Percentiles rank a stretch among this genome's conserved stretches.
These are phyloP conservation scores for Amphibalanus amphitrite DNA, from an alignment of 1,140 invertebrate species.

Conservation along the genomic window DNA sequence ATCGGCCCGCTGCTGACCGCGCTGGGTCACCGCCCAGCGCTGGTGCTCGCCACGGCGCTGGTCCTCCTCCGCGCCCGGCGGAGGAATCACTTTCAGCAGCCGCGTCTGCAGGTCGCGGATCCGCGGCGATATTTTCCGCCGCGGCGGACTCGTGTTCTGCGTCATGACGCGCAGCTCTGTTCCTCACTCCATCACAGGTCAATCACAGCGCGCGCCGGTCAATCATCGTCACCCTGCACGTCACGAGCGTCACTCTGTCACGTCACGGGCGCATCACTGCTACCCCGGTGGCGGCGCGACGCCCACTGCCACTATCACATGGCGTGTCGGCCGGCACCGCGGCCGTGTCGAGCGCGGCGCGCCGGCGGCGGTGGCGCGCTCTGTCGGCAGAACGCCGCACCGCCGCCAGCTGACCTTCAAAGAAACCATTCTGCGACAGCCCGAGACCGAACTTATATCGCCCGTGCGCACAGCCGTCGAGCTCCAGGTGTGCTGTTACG, in stretches of 20 bases:
- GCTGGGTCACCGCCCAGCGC: too few relatives aligned
- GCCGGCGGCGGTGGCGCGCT: too few relatives aligned
- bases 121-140: neutral
- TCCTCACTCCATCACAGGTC: neutral
- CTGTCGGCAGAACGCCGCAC: neutral
- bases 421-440: neutral
- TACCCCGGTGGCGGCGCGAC: neutral
- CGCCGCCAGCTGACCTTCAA: neutral
- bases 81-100: neutral
- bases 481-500: too few relatives aligned
- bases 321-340: neutral
- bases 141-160: neutral
- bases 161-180: neutral
- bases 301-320: neutral
- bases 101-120: neutral
- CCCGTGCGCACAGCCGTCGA: too few relatives aligned
- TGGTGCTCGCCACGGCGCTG: too few relatives aligned
- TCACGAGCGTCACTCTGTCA: too few relatives aligned
- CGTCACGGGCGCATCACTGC: neutral
- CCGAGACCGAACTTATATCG: neutral
- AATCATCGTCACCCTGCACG: too few relatives aligned
- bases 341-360: neutral
- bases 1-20: neutral
- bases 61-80: neutral
- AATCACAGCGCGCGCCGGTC: too few relatives aligned